Percentiles rank a stretch among this genome's conserved stretches.
Conservation (phyloP, 2,113 vertebrate genomes). For the Eudyptes chrysolophus region DNA sequence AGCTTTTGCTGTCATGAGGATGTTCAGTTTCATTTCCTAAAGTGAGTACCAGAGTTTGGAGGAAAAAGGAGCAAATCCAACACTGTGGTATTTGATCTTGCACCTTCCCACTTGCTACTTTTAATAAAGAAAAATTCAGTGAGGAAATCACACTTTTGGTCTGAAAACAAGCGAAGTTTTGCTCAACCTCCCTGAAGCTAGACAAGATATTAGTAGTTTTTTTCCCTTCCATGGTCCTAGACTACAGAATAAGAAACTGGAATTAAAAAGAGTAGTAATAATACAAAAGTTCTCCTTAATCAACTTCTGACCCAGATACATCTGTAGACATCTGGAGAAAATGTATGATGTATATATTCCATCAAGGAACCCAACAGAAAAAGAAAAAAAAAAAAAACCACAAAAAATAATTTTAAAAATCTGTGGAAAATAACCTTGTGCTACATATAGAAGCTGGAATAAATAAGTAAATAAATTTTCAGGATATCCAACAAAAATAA, state of each 20-base stretch:
- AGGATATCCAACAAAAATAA: not conserved
- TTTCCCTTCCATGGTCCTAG: not conserved
- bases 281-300: not conserved
- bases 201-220: not conserved
- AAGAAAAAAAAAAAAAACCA: not conserved
- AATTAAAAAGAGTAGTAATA: not conserved
- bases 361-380: not conserved
- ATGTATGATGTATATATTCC: not conserved
- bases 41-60: not conserved
- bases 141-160: not conserved
- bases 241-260: not conserved
- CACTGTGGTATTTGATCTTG: not conserved
- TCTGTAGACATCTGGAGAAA: not conserved
- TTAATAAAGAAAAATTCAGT: not conserved
- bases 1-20: not conserved
- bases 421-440: not conserved
- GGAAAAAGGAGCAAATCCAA: not conserved
- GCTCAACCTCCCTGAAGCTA: not conserved
- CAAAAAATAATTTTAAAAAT: not conserved
- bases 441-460: not conserved
- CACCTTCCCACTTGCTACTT: not conserved
- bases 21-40: not conserved
- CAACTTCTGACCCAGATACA: not conserved
- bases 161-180: not conserved
- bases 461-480: not conserved